phyloP scores from a whole-genome alignment of 2,113 vertebrate genomes.

The Aspidoscelis tigris region DNA sequence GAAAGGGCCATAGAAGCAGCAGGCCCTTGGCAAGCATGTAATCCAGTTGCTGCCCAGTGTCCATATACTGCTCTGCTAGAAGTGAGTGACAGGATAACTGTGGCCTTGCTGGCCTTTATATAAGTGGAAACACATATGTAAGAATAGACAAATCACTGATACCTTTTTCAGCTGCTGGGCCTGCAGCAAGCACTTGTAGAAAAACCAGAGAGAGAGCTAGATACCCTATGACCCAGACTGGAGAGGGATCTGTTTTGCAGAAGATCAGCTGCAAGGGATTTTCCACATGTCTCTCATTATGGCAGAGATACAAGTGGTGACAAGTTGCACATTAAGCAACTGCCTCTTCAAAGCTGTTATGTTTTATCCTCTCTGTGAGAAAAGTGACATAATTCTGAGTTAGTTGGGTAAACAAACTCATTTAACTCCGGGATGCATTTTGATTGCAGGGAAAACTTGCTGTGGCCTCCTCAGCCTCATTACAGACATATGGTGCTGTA shows the following conservation, averaged over 20 bases:
- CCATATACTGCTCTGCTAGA: too few relatives aligned
- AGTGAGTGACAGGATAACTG: slow-evolving; percentile 3
- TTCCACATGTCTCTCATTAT: slow-evolving; percentile 78
- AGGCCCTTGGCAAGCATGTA: too few relatives aligned
- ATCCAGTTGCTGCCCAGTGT: too few relatives aligned
- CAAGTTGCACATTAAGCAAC: slow-evolving; percentile 77
- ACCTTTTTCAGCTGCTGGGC: slow-evolving; percentile 39
- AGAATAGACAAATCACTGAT: slow-evolving; percentile 36
- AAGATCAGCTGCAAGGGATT: slow-evolving; percentile 68
- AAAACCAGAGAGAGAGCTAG: slow-evolving; percentile 53
- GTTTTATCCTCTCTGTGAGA: slow-evolving; percentile 69
- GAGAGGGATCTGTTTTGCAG: slow-evolving; percentile 65
- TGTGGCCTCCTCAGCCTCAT: slow-evolving; percentile 42
- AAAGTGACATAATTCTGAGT: slow-evolving; percentile 69
- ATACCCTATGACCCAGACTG: slow-evolving; percentile 65
- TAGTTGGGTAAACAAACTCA: slow-evolving; percentile 70
- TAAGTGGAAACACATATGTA: slow-evolving; percentile 35
- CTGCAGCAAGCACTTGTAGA: slow-evolving; percentile 56
- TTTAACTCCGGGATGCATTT: slow-evolving; percentile 58
- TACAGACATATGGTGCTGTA: slow-evolving; percentile 41
- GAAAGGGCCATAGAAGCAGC: too few relatives aligned
- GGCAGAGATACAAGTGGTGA: slow-evolving; percentile 71
- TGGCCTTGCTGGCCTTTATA: slow-evolving; percentile 31
- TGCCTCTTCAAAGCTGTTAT: slow-evolving; percentile 71
- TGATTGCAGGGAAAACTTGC: slow-evolving; percentile 41